Conservation (phyloP, 2,113 vertebrate genomes). For the Manacus vitellinus region DNA sequence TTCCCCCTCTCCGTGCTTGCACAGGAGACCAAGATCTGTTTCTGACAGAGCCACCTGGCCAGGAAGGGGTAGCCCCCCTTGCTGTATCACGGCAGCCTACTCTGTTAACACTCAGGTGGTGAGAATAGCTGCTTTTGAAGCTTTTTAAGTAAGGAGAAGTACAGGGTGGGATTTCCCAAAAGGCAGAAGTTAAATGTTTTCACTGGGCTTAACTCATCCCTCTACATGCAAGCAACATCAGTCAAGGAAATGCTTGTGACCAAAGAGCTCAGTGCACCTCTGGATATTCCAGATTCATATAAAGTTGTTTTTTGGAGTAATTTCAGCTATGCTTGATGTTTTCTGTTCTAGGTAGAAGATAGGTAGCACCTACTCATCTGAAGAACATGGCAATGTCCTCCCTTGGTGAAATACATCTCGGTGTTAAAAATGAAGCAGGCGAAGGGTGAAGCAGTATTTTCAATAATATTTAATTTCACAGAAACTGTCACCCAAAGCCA, state of each 20-base stretch:
- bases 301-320: background rate
- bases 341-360: background rate
- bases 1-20: accelerated
- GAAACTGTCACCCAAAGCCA: background rate
- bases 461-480: background rate
- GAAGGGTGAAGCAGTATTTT: background rate
- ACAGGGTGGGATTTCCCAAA: background rate
- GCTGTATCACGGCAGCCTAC: background rate
- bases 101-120: background rate
- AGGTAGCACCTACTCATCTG: background rate
- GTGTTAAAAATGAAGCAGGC: background rate
- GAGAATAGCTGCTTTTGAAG: background rate
- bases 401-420: background rate
- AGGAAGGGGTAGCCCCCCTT: background rate
- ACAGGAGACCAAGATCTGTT: background rate
- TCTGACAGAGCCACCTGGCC: background rate
- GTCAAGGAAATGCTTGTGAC: background rate
- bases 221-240: background rate
- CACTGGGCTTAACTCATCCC: background rate
- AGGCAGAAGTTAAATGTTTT: background rate
- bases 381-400: background rate
- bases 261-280: background rate
- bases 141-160: background rate
- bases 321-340: background rate
- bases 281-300: background rate